These are phyloP conservation scores for Ecliptopera silaceata DNA, from an alignment of 2,888 invertebrate genomes.

Conservation along the genomic window DNA sequence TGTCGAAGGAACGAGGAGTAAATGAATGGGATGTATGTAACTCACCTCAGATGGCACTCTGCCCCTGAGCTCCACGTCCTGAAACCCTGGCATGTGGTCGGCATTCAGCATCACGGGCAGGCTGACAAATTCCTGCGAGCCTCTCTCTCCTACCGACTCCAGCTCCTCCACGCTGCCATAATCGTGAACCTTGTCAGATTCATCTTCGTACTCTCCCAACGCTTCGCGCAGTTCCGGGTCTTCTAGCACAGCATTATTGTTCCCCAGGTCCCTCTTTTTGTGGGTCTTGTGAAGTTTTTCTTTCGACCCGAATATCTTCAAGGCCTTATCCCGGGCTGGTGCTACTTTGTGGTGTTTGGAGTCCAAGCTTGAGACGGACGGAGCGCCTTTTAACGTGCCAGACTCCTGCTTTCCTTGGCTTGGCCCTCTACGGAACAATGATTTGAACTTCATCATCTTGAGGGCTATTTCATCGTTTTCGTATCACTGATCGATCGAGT, in stretches of 20 bases:
- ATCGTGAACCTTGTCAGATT: slow-evolving; percentile 55
- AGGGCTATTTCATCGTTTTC: slow-evolving; percentile 62
- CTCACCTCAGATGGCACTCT: slow-evolving; percentile 76
- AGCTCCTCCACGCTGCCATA: slow-evolving; percentile 77
- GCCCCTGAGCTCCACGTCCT: slow-evolving; percentile 74
- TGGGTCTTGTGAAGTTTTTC: slow-evolving; percentile 79
- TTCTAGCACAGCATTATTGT: slow-evolving; percentile 78
- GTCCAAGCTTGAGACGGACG: slow-evolving; percentile 86
- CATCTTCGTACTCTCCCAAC: slow-evolving; percentile 67
- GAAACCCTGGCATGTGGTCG: slow-evolving; percentile 77
- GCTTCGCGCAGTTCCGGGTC: slow-evolving; percentile 70
- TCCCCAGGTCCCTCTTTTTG: slow-evolving; percentile 74
- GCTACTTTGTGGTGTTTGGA: slow-evolving; percentile 82
- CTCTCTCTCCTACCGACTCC: slow-evolving; percentile 69
- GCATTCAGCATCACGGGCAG: slow-evolving; percentile 75
- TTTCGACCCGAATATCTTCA: slow-evolving; percentile 80
- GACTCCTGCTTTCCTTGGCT: slow-evolving; percentile 81
- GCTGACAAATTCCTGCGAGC: slow-evolving; percentile 77
- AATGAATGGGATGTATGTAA: slow-evolving; percentile 6
- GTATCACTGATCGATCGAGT: slow-evolving; percentile 68
- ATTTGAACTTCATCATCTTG: slow-evolving; percentile 96
- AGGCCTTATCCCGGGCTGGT: slow-evolving; percentile 72
- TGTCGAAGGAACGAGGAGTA: not conserved
- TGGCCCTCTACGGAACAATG: slow-evolving; percentile 94
- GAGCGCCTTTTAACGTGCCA: slow-evolving; percentile 81